Evolutionary conservation across 2,888 invertebrate species (phyloP), one percentile per base, ranked within the genome.

Genomic region (Cyrtodaria siliqua): DNA sequence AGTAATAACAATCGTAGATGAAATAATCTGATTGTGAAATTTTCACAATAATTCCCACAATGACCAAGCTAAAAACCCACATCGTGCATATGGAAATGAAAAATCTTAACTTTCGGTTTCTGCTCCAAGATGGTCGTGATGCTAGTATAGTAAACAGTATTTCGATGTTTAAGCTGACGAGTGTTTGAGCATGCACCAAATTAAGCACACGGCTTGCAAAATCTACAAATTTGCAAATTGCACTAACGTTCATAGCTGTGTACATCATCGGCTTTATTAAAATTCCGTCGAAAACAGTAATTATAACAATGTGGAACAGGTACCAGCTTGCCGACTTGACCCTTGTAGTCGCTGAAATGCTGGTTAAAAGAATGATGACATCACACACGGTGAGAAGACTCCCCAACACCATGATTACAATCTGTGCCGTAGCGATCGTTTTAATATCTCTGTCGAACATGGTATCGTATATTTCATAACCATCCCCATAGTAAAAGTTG

Each of bases 281-380:
- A 2, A n/a, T 27, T 1, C 42, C 18, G 16, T 47, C 27, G n/a
- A 60, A 20, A 44, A 60, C 38, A n/a, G 44, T 44, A 6, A 44
- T 44, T 24, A 60, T 23, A 24, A 44, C 44, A 12, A 47, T 27
- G 27, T 60, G 42, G 27, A 44, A 60, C 23, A 60, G 60, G 60
- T 60, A 60, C 60, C 60, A 60, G 60, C 60, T 26, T 2, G 60
- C 60, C 0, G 60, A 60, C 18, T 16, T 2, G 12, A 44, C 18
- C 20, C 60, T 4, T 47, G 18, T 42, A 1, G 24, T 14, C 47
- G 44, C 44, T 6, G 44, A 47, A 44, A 60, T 9, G 4, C 24
- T 18, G 29, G 60, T 47, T n/a, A 60, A 9, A 42, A 60, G 27
- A 9, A 60, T 8, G 8, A 60, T 42, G 9, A 42, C 23, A 27